phyloP scores from a whole-genome alignment of 1,140 invertebrate species.

The Leptonema lineaticorne region DNA sequence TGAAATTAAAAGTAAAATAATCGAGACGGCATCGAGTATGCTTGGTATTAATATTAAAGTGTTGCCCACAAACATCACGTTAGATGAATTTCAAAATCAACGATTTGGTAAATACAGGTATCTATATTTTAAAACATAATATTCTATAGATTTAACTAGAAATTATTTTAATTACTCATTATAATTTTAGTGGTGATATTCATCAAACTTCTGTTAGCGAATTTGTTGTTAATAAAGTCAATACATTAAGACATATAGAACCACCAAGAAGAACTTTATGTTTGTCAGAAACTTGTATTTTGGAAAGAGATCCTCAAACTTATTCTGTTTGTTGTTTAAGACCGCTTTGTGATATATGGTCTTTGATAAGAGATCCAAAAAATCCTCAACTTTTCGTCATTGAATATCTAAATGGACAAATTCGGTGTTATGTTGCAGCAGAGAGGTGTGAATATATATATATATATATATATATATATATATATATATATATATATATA shows the following conservation, averaged over 20 bases:
- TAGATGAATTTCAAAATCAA: conserved; percentile 82
- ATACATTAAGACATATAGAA: conserved; percentile 72
- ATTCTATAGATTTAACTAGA: background rate
- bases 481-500: background rate
- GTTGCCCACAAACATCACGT: conserved; percentile 76
- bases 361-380: conserved; percentile 82
- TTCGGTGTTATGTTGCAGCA: conserved; percentile 80
- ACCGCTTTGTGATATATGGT: conserved; percentile 88
- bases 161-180: background rate
- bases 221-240: conserved; percentile 89
- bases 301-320: conserved; percentile 95
- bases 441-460: conserved; percentile 60
- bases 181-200: conserved; percentile 72
- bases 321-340: conserved; percentile 87
- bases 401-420: conserved; percentile 91
- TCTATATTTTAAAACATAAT: background rate
- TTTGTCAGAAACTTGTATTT: conserved; percentile 90
- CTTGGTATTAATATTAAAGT: conserved; percentile 84
- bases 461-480: background rate
- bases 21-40: conserved; percentile 75
- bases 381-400: conserved; percentile 94
- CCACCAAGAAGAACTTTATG: conserved; percentile 87
- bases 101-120: conserved; percentile 90
- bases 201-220: conserved; percentile 89
- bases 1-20: conserved; percentile 82